These are phyloP conservation scores for Drosophila pallidifrons DNA, from an alignment of 1,140 invertebrate genomes.

Conservation along the genomic window DNA sequence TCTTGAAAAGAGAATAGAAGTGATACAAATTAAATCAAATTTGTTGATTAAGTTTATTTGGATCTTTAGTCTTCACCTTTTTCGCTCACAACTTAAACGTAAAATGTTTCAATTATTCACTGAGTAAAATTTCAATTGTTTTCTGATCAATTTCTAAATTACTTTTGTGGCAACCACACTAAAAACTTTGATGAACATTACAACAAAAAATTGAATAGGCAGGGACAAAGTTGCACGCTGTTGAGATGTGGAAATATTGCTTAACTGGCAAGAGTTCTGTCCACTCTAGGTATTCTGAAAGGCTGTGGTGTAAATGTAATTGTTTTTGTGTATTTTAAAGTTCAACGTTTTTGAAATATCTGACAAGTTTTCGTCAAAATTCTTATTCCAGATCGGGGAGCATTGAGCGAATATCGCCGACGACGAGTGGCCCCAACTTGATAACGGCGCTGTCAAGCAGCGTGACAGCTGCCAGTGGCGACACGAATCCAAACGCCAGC, in stretches of 20 bases:
- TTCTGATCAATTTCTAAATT: not conserved
- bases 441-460: conserved; percentile 62
- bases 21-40: too few species aligned
- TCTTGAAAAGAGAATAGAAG: too few species aligned
- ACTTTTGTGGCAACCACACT: not conserved
- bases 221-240: not conserved
- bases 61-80: too few species aligned
- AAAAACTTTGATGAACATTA: too few species aligned
- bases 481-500: conserved; percentile 34
- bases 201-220: too few species aligned
- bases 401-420: conserved; percentile 75
- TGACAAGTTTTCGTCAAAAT: conserved; percentile 30
- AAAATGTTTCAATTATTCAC: too few species aligned
- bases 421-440: conserved; percentile 66
- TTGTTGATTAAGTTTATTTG: too few species aligned
- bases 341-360: conserved; percentile 1
- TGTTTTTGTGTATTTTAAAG: not conserved
- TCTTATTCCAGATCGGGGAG: conserved; percentile 72
- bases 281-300: not conserved
- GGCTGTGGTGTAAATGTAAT: too few species aligned
- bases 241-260: not conserved
- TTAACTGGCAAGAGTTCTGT: not conserved
- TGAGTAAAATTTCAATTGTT: not conserved
- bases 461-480: conserved; percentile 32
- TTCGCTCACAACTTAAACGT: too few species aligned